Evolutionary conservation across 1,140 invertebrate genomes (phyloP), one percentile per base, ranked within the genome.

Genomic region (Pristionchus pacificus): DNA sequence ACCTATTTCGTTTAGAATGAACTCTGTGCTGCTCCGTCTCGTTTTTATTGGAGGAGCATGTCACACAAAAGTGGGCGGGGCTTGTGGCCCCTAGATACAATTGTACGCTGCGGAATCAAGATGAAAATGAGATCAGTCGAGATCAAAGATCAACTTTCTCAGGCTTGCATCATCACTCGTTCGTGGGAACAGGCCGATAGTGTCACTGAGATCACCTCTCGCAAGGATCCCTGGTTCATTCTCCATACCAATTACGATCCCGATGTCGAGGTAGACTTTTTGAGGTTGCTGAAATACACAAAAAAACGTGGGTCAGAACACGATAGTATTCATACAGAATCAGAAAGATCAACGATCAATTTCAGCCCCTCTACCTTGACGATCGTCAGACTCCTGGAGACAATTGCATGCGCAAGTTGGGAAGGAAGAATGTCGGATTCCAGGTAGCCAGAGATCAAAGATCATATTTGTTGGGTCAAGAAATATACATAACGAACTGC

Each of bases 221-320:
- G 32, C 33, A 60, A 61, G 19, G 67, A 75, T 32, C 74, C 74
- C 1, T 89, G 88, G 87, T 89, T 85, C 78, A 78, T 89, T 1
- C 84, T 89, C 31, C 85, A 89, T 78, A 89, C 88, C 0, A 89
- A 89, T 77, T 89, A 89, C 75, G 88, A 89, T 80, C 88, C 65
- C 27, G 62, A 65, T 32, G 49, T 38, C 27, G 67, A 60, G 30
- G 74, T 75, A 60, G 27, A 55, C 2, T 13, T 27, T 33, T 32
- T 6, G 13, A 55, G 1, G 70, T 78, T 49, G 27, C 14, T 74
- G n/a, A 1, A 19, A 27, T 32, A 0, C 2, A 1, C 31, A 27
- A 49, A n/a, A 32, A 3, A 72, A 24, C 25, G 74, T 57, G 59
- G 24, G 25, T 62, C 57, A 15, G 2, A 38, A 29, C 1, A 10